Conservation (phyloP, 2,888 invertebrate genomes). For the Arenicola marina region DNA sequence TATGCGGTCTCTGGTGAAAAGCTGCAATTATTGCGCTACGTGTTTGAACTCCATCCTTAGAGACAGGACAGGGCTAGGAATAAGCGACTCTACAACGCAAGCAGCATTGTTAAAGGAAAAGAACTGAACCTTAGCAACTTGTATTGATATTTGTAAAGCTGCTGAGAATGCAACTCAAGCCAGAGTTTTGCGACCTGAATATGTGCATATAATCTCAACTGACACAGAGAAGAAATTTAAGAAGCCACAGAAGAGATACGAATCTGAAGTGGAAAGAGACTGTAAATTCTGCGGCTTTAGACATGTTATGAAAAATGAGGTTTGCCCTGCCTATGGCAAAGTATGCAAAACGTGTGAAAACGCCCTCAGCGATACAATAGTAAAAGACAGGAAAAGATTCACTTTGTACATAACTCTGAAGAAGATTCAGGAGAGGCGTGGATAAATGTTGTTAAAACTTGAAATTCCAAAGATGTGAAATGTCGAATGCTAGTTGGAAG, state of each 20-base stretch:
- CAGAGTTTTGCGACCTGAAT: neutral
- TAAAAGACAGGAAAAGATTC: neutral
- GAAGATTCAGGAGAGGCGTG: neutral
- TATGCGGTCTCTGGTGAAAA: conserved; percentile 7
- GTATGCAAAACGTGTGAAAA: conserved; percentile 2
- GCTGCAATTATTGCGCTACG: conserved; percentile 12
- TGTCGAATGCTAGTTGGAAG: conserved; percentile 6
- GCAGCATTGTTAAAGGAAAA: conserved; percentile 5
- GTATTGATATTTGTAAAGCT: conserved; percentile 5
- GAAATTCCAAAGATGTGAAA: neutral
- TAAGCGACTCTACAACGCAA: conserved; percentile 11
- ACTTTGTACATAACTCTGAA: neutral
- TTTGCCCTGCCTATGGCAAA: conserved; percentile 13
- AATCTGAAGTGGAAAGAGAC: neutral
- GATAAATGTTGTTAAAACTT: no score
- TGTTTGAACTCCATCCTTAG: conserved; percentile 20
- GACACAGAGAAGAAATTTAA: neutral
- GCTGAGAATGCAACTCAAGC: conserved; percentile 13
- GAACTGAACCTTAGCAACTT: conserved; percentile 6
- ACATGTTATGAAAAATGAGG: conserved; percentile 11
- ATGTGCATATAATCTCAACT: conserved; percentile 2
- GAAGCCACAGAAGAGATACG: neutral
- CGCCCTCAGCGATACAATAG: conserved; percentile 1
- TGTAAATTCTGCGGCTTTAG: conserved; percentile 9
- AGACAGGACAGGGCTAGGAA: conserved; percentile 23